Evolutionary conservation across 2,888 invertebrate species (phyloP), one percentile per base, ranked within the genome.

Genomic region (Allygus modestus): DNA sequence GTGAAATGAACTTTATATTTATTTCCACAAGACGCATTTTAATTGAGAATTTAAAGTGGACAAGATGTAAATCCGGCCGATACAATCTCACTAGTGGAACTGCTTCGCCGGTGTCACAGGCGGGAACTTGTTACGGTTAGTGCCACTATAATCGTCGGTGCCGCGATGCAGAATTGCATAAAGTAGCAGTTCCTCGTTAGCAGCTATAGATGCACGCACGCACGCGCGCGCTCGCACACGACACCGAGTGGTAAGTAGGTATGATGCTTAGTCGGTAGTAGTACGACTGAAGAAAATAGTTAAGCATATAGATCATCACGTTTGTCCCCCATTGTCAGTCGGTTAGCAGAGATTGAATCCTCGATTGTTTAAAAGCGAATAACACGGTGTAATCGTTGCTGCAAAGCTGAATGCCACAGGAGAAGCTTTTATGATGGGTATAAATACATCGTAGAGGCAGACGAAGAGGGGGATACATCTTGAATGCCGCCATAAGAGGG

Each of bases 1-100:
- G 79, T 79, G 79, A 79, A 79, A 79, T 79, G 58, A 37, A 79
- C 79, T 79, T 79, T 23, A 58, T 79, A 79, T 79, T 79, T 79
- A 79, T 79, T 79, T 79, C 79, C 33, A 23, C 75, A 75, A 26
- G 37, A 43, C 79, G 79, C 79, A 79, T 79, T 79, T 79, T 79
- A 79, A 79, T 79, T 79, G 79, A 79, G 79, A 79, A 79, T 79
- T 79, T 79, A 33, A 79, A 79, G 37, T 58, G 51, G 58, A 51
- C 77, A 26, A 77, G 58, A 31, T 77, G 41, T 43, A 77, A 77
- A 37, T 77, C 75, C 2, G 73, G 71, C 9, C 33, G 75, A 46
- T 43, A 46, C 17, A 28, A 77, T 77, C 75, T 31, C 23, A 12
- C n/a, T 61, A 5, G 41, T 73, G 43, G 33, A 23, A 41, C 73